Base-by-base conservation (phyloP, 2,113 vertebrate species). In the Ictalurus punctatus region DNA sequence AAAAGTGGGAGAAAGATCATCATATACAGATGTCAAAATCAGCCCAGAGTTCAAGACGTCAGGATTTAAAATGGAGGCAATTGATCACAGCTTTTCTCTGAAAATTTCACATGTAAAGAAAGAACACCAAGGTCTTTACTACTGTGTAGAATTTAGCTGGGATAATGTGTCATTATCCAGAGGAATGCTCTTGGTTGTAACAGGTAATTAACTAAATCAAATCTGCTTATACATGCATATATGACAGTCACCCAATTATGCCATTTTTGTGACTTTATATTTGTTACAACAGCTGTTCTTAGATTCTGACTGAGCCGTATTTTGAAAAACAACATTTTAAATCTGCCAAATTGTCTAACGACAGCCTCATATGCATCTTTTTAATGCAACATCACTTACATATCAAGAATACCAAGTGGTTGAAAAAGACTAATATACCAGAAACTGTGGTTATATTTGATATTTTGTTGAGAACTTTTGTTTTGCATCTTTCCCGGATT, bases 121-220 rank as follows among this genome's bases (percentile, higher is more conserved):
- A 21, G 37, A 80, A 3, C 58, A 87, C 2, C 56, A 30, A 87
- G 86, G 86, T 9, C 61, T 67, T 25, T 87, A 87, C 19, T 87
- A 52, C 58, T 87, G 86, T 80, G 86, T 40, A 54, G 0, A 30
- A 10, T 48, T 58, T 59, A 56, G 12, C 27, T 34, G 37, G 40
- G 19, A 48, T 12, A 14, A 79, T 63, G 3, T 34, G 48, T 4
- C 5, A 5, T 44, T 65, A 23, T 79, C 74, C 40, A 80, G 3
- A 9, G 86, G 86, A 21, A 87, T 59, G 19, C 80, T 52, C 27
- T 54, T 79, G 9, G 54, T 37, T 65, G 54, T 87, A 12, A 80
- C 25, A 79, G 85, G 58, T 78, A 86, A 73, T 25, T 40, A 13
- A 79, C 10, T 79, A 30, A n/a, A 69, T 69, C 65, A 69, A 65